Evolutionary conservation across 2,888 invertebrate genomes (phyloP), one percentile per base, ranked within the genome.

Genomic region (Apamea monoglypha): DNA sequence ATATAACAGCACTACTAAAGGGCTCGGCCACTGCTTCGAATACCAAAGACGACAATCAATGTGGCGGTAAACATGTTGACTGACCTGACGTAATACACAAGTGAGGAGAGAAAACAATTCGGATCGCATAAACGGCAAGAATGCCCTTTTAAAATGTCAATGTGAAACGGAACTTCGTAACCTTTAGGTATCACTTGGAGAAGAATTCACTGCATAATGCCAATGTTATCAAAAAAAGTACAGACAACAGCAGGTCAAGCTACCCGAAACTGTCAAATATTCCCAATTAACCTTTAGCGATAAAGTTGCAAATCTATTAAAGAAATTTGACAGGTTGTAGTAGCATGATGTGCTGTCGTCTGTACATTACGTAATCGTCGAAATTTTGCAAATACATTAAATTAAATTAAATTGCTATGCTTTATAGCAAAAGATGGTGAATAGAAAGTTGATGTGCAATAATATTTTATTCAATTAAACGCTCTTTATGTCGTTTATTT

Each of bases 81-180:
- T 47, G 29, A 81, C 25, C 25, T 47, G 29, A 81, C 25, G 32
- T 76, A 75, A 82, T 32, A 68, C 1, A 16, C 10, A 44, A 63
- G 12, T 56, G 18, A 25, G 29, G 5, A 63, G 18, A 7, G 18
- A 36, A 29, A 76, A 63, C 4, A 29, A 25, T 59, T 61, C 16
- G 16, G 25, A 12, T 70, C 50, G 3, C 25, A 0, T 59, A 32
- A 0, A 71, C 16, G 7, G 21, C 5, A 82, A 59, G 3, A 80
- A 76, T 80, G 76, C 21, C 44, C 59, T 68, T 75, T 82, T 36
- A 44, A 76, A 80, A 76, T 59, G 53, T 14, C 76, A 61, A 59
- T 10, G 40, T 61, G 36, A 68, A 83, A 80, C 50, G 59, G 59
- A 21, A n/a, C 12, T 47, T 66, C 2, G 47, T 64, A 56, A 81